Evolutionary conservation across 2,888 invertebrate genomes (phyloP).

Genomic region (Drosophila sordidula): DNA sequence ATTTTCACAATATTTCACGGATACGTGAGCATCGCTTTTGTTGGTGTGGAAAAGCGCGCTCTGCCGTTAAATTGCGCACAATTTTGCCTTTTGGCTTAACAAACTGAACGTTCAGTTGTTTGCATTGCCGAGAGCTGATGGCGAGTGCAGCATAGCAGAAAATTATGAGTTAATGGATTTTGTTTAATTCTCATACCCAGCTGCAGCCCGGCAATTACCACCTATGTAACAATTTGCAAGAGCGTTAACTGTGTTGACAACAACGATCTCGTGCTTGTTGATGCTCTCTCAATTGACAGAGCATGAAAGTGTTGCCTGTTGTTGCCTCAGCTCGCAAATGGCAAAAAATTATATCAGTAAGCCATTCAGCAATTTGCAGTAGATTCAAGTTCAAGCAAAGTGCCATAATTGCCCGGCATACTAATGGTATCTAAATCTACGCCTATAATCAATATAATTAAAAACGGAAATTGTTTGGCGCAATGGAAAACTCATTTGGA

Average conservation of each 20-base stretch:
- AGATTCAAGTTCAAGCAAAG: slow-evolving; percentile 66
- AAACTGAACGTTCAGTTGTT: slow-evolving; percentile 75
- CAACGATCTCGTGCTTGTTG: slow-evolving; percentile 23
- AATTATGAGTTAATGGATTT: slow-evolving; percentile 82
- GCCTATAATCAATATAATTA: slow-evolving; percentile 60
- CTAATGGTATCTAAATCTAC: slow-evolving; percentile 8
- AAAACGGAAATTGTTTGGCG: slow-evolving; percentile 62
- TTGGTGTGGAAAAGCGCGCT: slow-evolving; percentile 69
- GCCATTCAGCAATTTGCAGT: slow-evolving; percentile 38
- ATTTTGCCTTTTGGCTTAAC: slow-evolving; percentile 78
- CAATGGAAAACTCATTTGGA: slow-evolving; percentile 53
- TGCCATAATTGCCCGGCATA: slow-evolving; percentile 6
- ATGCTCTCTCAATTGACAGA: slow-evolving; percentile 55
- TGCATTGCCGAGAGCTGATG: slow-evolving; percentile 35
- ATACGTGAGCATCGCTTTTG: slow-evolving; percentile 69
- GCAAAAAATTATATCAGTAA: slow-evolving; percentile 31
- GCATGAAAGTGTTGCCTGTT: slow-evolving; percentile 72
- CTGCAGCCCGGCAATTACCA: slow-evolving; percentile 36
- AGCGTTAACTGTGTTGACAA: slow-evolving; percentile 56
- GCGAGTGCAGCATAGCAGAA: slow-evolving; percentile 72
- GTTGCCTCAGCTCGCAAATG: slow-evolving; percentile 46
- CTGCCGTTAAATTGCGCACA: slow-evolving; percentile 78
- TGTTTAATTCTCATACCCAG: slow-evolving; percentile 54
- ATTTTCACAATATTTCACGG: slow-evolving; percentile 82
- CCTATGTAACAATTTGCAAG: slow-evolving; percentile 47